Base-by-base conservation (phyloP, 2,797 vertebrate genomes). In the Enteromius afrohamiltoni region DNA sequence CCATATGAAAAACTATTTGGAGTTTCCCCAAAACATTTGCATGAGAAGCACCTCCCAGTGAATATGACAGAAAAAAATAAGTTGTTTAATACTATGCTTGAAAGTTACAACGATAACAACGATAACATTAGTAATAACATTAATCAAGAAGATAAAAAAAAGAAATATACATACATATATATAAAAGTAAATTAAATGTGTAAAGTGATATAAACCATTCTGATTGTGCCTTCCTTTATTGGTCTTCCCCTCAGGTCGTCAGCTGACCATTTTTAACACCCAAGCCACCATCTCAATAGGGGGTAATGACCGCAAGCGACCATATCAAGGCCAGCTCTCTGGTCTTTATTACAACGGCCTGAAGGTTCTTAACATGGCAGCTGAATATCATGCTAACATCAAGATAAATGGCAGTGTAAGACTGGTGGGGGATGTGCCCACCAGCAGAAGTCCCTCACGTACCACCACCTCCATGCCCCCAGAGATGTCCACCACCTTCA, bases 211-310 rank as follows among this genome's bases (percentile, higher is more conserved):
- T n/a, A 62, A 40, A 42, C 17, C 23, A 19, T 51, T 76, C 37
- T 83, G 19, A 86, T 31, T 64, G 70, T 34, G 4, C 58, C 6
- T 17, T 62, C 58, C 62, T 69, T 55, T 11, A 29, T 26, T 80
- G 70, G 19, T 86, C 64, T 58, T 71, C 37, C 77, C 49, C 34
- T 87, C 94, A 98, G 98, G 98, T 92, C 97, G 98, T 83, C 97
- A 98, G 95, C 93, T 99, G 94, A 99, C 98, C 88, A 99, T 99
- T 96, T 99, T 99, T 96, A 99, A 99, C 96, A 99, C 97, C 92
- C 98, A 99, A 93, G 98, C 98, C 82, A 97, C 97, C 84, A 99
- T 99, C 94, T 97, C 97, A 91, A 97, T 99, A 70, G 98, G 98
- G 9, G 98, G 98, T 49, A 98, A 96, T 70, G 96, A 99, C 94